Evolutionary conservation across 2,888 invertebrate genomes (phyloP).

Genomic region (Malachius bipustulatus): DNA sequence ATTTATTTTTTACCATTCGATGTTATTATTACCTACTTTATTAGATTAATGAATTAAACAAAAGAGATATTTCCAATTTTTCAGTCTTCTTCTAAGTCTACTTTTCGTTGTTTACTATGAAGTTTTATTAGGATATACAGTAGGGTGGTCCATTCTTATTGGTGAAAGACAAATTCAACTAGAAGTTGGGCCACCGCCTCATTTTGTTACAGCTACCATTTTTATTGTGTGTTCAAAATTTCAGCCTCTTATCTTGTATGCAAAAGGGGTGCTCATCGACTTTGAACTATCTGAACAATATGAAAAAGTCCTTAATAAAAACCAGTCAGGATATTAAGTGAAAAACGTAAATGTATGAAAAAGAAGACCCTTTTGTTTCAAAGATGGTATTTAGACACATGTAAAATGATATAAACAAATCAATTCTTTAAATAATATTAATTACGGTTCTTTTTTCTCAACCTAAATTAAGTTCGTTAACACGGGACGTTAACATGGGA

Average conservation of each 20-base stretch:
- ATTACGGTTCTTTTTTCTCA: slow-evolving; percentile 3
- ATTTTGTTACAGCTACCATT: no score
- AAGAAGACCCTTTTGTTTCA: background rate
- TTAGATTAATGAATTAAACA: no score
- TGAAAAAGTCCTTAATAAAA: background rate
- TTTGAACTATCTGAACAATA: background rate
- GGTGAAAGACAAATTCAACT: no score
- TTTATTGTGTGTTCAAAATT: background rate
- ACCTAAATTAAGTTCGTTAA: slow-evolving; percentile 2
- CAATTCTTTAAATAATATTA: background rate
- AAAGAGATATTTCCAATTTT: no score
- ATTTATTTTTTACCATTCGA: no score
- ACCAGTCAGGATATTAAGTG: slow-evolving; percentile 3
- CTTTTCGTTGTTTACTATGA: no score
- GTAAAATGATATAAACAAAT: background rate
- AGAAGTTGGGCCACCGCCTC: no score
- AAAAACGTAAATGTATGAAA: background rate
- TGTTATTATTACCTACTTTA: no score
- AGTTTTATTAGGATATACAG: no score
- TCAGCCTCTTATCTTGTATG: slow-evolving; percentile 3
- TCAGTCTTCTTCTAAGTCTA: no score
- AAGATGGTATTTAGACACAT: background rate
- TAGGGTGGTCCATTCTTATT: no score
- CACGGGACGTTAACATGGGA: no score
- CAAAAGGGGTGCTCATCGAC: background rate